Evolutionary conservation across 2,888 invertebrate species (phyloP), one percentile per base, ranked within the genome.

Genomic region (Listrodromus nycthemerus): DNA sequence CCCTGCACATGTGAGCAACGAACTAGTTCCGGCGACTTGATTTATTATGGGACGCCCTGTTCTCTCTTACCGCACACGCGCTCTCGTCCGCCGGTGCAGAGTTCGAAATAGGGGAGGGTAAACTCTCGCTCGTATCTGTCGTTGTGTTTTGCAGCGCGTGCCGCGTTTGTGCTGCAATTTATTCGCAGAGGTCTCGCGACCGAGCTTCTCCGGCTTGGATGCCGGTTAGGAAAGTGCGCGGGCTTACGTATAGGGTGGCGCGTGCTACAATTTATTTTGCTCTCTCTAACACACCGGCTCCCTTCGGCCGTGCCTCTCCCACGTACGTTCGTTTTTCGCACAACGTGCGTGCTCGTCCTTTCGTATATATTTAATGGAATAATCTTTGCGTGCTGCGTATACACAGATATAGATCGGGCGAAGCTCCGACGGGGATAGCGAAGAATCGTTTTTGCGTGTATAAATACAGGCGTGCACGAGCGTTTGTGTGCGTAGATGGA

Each of bases 81-180:
- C 41, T 67, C 19, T 24, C 37, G n/a, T 13, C 13, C 33, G 30
- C 63, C 27, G n/a, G 16, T 24, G 63, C 16, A 63, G 10, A 67
- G 37, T 73, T 50, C 50, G 61, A 77, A 73, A 55, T 3, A 3
- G 41, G 41, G 27, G 73, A 65, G 50, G 71, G 58, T 71, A 52
- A 79, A 76, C 33, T 45, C 63, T 63, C 48, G 73, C n/a, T 81
- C 77, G 67, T 69, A 52, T 13, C 48, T 69, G 55, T 16, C 41
- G 41, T 41, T 41, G 24, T 74, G 55, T 65, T 61, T 70, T 69
- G 48, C 58, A 74, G 77, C 81, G 74, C 84, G 77, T 37, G 81
- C 67, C 61, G 41, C 83, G 73, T 78, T 81, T 73, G 73, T 74
- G 74, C 77, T 81, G 84, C 84, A 84, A 81, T 84, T 84, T 84